These are phyloP conservation scores for Panagrolaimus sp. DNA, from an alignment of 1,140 invertebrate genomes.

Conservation along the genomic window DNA sequence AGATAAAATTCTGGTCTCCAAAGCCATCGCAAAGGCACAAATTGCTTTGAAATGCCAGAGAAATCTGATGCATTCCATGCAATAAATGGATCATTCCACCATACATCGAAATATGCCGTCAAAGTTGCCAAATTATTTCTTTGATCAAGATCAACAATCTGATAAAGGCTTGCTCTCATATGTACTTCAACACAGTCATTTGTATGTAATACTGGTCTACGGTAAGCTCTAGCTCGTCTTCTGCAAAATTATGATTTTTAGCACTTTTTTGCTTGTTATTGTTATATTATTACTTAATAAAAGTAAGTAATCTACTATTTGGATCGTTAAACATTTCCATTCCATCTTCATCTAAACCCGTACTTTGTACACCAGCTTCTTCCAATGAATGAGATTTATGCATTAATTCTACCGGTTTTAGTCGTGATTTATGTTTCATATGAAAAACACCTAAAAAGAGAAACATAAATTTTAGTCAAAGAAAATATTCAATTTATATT, in stretches of 20 bases:
- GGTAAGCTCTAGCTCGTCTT: constrained; percentile 22
- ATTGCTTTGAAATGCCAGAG: constrained; percentile 48
- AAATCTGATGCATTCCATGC: constrained; percentile 51
- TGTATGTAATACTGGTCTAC: constrained; percentile 29
- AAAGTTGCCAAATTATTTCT: constrained; percentile 58
- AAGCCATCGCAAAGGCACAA: constrained; percentile 53
- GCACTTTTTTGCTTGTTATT: neutral
- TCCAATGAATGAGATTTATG: constrained; percentile 4
- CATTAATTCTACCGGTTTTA: constrained; percentile 20
- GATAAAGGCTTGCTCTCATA: constrained; percentile 53
- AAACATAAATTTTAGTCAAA: neutral
- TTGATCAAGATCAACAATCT: constrained; percentile 58
- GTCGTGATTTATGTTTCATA: constrained; percentile 22
- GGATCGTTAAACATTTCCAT: constrained; percentile 22
- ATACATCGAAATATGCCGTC: constrained; percentile 58
- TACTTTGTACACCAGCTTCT: constrained; percentile 12
- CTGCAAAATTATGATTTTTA: constrained; percentile 5
- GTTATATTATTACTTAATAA: constrained; percentile 22
- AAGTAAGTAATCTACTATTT: constrained; percentile 26
- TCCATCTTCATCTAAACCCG: constrained; percentile 9
- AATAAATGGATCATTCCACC: constrained; percentile 54
- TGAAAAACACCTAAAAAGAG: constrained; percentile 17
- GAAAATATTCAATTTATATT: too few species aligned
- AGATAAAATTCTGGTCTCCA: constrained; percentile 58
- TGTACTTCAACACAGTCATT: constrained; percentile 43